Conservation (phyloP, 2,113 vertebrate species). For the Boleophthalmus pectinirostris region DNA sequence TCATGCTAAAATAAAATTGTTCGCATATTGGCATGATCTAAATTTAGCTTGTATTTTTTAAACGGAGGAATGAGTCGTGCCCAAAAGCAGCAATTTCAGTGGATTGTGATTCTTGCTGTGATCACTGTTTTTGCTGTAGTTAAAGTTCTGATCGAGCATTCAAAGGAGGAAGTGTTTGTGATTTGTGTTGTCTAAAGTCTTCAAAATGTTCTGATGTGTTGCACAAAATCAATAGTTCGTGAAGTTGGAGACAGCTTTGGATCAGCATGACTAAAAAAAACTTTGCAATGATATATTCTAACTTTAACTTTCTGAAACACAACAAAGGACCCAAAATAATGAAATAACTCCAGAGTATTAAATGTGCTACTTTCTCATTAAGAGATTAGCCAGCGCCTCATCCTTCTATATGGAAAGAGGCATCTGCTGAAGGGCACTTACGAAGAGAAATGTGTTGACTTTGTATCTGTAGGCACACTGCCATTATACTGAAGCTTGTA, state of each 20-base stretch:
- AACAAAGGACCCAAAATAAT: conserved; percentile 41
- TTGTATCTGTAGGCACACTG: conserved; percentile 16
- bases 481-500: background rate
- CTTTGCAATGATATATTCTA: background rate
- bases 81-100: background rate
- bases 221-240: conserved; percentile 1
- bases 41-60: background rate
- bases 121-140: background rate
- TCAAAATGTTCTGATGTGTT: background rate
- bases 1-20: background rate
- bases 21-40: background rate
- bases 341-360: conserved; percentile 33
- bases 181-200: background rate
- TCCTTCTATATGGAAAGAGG: conserved; percentile 35
- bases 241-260: background rate
- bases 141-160: background rate
- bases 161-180: background rate
- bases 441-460: conserved; percentile 51
- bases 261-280: background rate
- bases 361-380: conserved; percentile 42
- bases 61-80: background rate
- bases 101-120: background rate
- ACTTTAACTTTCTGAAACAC: conserved; percentile 1
- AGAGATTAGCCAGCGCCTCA: conserved; percentile 49
- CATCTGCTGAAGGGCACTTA: conserved; percentile 55